phyloP scores from a whole-genome alignment of 1,140 invertebrate genomes.

The Hypsibius dujardini region DNA sequence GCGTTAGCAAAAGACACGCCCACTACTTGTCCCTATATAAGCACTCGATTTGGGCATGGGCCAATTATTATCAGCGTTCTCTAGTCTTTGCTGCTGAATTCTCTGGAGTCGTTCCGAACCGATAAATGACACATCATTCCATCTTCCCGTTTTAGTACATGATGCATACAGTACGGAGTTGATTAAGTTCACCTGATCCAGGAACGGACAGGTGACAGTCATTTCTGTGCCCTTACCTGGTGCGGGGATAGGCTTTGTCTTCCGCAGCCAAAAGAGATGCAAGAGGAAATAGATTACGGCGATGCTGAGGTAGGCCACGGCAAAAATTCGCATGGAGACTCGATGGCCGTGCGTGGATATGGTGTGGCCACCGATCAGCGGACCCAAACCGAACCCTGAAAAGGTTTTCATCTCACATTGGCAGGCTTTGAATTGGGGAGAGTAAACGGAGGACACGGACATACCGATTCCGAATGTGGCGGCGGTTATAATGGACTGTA shows the following conservation, averaged over 20 bases:
- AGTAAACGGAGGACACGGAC: no score
- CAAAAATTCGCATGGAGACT: not conserved
- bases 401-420: not conserved
- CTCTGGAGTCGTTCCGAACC: no score
- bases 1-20: no score
- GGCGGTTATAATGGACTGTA: not conserved
- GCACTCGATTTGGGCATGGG: no score
- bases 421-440: not conserved
- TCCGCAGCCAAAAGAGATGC: not conserved
- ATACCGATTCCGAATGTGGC: constrained; percentile 2
- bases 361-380: not conserved
- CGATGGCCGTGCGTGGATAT: not conserved
- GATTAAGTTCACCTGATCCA: no score
- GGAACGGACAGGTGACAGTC: no score
- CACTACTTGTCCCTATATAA: no score
- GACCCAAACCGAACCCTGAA: not conserved
- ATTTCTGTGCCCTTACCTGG: not conserved
- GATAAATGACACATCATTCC: no score
- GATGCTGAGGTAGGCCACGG: not conserved
- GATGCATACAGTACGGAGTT: no score
- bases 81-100: no score
- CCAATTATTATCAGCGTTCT: no score
- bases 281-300: not conserved
- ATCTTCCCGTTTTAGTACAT: no score
- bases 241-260: not conserved